Evolutionary conservation across 2,797 vertebrate genomes (phyloP), one percentile per base, ranked within the genome.

Genomic region (Sebastolobus alascanus): DNA sequence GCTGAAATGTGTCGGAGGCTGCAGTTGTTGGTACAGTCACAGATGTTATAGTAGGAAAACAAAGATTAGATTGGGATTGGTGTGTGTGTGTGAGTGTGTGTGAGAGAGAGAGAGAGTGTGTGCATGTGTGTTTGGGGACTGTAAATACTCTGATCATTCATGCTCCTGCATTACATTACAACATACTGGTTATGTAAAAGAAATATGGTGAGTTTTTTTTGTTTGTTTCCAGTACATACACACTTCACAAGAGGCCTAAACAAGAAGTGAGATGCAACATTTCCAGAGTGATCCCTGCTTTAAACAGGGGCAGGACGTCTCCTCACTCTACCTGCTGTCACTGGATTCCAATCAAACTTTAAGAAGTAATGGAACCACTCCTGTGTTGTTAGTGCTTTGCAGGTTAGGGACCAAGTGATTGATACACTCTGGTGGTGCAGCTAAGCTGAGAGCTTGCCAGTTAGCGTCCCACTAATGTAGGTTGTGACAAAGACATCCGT

Each of bases 21-120:
- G 43, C 22, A 50, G 80, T 66, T 72, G 77, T 46, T 80, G 58
- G 37, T 46, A 8, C 5, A 84, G 67, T 73, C 66, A 86, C 81
- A 86, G 73, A 86, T 84, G 75, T 84, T 75, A 73, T 8, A 70
- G 13, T 27, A 46, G 75, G 75, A 77, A 75, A 74, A 72, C 16
- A 55, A 14, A 58, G 52, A 61, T 5, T 46, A 22, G 50, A 77
- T 14, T 64, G 50, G 52, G 52, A 54, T 22, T 55, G n/a, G n/a
- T 55, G 22, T 22, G 14, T 16, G 6, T 33, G 58, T 60, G 50
- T 54, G 46, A 38, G 40, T 63, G 43, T n/a, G 50, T 55, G 25
- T 29, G 22, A n/a, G 22, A 31, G 29, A 25, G 25, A 25, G 25
- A 25, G 25, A 25, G 25, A 25, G 25, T 40, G 33, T 46, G 22